Percentiles rank a stretch among this genome's conserved stretches.
Conservation (phyloP, 2,113 vertebrate species). For the Rallus limicola region DNA sequence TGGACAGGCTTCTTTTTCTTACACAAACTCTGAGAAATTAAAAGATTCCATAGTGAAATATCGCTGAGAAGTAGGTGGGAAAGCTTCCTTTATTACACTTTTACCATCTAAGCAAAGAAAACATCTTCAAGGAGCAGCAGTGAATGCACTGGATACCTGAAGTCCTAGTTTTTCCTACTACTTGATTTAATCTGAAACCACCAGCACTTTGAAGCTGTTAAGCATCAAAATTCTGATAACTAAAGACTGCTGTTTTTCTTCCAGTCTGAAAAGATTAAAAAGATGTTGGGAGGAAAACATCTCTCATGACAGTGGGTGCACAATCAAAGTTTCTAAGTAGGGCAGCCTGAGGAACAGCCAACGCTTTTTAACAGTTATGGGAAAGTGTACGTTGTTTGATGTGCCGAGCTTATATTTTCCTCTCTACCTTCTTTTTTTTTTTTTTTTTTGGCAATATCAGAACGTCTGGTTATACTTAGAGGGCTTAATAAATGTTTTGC, state of each 20-base stretch:
- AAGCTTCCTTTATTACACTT: not conserved
- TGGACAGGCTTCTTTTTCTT: not conserved
- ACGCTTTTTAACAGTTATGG: constrained; percentile 37
- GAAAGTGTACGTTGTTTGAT: constrained; percentile 38
- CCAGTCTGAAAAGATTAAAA: constrained; percentile 65
- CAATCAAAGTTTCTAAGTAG: constrained; percentile 68
- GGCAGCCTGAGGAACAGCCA: constrained; percentile 58
- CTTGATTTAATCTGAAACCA: constrained; percentile 53
- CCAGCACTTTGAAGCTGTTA: constrained; percentile 63
- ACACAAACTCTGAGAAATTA: not conserved
- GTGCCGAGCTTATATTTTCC: constrained; percentile 16
- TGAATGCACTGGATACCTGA: constrained; percentile 18
- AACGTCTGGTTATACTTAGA: not conserved
- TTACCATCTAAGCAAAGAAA: constrained; percentile 18
- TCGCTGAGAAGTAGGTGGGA: not conserved
- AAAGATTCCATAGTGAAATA: not conserved
- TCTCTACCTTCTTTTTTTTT: constrained; percentile 2
- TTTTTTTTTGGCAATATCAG: constrained; percentile 13
- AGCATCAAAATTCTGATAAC: constrained; percentile 57
- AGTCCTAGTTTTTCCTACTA: constrained; percentile 40
- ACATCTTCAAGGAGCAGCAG: constrained; percentile 51
- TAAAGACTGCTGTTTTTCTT: constrained; percentile 52
- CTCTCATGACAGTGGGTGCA: constrained; percentile 46
- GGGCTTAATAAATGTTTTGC: constrained; percentile 39
- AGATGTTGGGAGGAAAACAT: constrained; percentile 51